Percentiles rank a stretch among this genome's conserved stretches.
These are phyloP conservation scores for Saimiri boliviensis DNA, from an alignment of 2,113 vertebrate species.

Conservation along the genomic window DNA sequence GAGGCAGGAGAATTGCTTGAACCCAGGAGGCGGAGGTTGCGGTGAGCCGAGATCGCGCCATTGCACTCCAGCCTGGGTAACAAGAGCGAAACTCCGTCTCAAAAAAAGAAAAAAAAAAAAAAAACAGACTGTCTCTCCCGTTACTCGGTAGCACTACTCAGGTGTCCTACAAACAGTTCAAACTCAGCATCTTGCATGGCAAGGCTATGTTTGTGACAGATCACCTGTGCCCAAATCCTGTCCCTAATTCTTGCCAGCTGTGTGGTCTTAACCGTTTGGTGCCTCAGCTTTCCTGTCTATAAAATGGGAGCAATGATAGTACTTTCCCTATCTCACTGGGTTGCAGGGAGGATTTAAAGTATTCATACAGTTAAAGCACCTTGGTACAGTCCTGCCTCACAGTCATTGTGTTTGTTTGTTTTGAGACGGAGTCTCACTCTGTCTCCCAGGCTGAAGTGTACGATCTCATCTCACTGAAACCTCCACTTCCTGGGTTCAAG, in stretches of 20 bases:
- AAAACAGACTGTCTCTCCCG: background rate
- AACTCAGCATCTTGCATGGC: too few species aligned
- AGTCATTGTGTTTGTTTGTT: too few species aligned
- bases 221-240: background rate
- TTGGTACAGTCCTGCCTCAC: background rate
- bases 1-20: too few species aligned
- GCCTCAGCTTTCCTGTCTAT: background rate
- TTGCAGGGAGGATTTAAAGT: background rate
- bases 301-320: background rate
- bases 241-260: background rate
- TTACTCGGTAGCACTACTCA: fast-evolving
- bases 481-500: too few species aligned
- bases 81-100: too few species aligned
- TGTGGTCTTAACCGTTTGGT: background rate
- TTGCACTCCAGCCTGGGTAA: too few species aligned
- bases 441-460: too few species aligned
- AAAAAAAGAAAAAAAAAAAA: too few species aligned
- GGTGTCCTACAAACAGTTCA: background rate
- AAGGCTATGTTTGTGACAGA: background rate
- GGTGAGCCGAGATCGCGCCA: too few species aligned
- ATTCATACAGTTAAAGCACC: fast-evolving
- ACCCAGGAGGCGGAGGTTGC: too few species aligned
- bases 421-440: too few species aligned
- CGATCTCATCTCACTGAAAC: too few species aligned
- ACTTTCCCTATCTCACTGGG: background rate